A percentile compares a stretch with the other conserved stretches of the same genome.
These are phyloP conservation scores for Mustela lutreola DNA, from an alignment of 2,113 vertebrate species.

Conservation along the genomic window DNA sequence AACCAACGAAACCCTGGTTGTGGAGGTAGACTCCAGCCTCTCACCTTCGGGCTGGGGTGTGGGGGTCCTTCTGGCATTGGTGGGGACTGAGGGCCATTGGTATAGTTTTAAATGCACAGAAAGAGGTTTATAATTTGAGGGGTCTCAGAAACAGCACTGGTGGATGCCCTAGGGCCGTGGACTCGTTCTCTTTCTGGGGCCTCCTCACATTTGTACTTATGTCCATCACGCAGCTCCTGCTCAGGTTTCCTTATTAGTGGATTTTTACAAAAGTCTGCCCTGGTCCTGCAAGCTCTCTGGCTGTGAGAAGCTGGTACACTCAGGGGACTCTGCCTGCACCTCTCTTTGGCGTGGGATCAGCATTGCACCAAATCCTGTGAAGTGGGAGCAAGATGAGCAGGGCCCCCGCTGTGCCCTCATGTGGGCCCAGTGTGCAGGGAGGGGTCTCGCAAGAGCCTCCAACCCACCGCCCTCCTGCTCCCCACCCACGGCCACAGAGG, in stretches of 20 bases:
- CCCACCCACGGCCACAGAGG: rapidly evolving
- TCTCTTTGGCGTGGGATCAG: background rate
- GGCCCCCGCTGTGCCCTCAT: too few relatives aligned
- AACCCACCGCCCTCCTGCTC: background rate
- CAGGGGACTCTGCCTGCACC: rapidly evolving
- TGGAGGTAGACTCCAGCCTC: conserved; percentile 88
- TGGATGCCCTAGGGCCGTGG: rapidly evolving
- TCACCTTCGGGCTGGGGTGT: background rate
- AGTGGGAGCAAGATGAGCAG: rapidly evolving
- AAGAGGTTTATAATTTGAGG: background rate
- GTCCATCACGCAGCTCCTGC: background rate
- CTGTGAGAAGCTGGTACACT: background rate
- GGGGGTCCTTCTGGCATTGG: background rate
- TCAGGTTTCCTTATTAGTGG: rapidly evolving
- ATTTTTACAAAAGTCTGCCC: background rate
- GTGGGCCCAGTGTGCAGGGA: rapidly evolving
- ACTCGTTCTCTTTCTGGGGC: background rate
- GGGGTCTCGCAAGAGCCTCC: rapidly evolving
- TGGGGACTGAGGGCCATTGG: background rate
- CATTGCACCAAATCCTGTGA: background rate
- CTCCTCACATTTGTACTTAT: background rate
- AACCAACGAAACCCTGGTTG: conserved; percentile 92
- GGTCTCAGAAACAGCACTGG: background rate
- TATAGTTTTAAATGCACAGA: background rate
- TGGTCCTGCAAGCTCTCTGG: rapidly evolving